Base-by-base conservation (phyloP, 2,888 invertebrate genomes). In the Caenorhabditis uteleia region DNA sequence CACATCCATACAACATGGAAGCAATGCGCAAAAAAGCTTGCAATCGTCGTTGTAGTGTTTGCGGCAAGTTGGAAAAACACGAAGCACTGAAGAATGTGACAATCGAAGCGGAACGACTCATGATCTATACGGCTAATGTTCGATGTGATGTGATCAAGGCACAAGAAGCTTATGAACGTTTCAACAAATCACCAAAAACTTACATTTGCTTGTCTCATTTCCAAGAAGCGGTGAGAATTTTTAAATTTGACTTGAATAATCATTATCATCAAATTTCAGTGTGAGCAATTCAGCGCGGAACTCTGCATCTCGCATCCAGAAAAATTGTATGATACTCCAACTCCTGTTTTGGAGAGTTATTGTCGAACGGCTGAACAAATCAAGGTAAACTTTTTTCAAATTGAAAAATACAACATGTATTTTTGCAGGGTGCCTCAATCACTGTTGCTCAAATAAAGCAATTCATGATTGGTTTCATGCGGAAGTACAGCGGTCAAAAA, bases 1-100 rank as follows among this genome's bases (percentile, higher is more conserved):
- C n/a, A n/a, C n/a, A n/a, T n/a, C n/a, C n/a, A n/a, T n/a, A n/a
- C n/a, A n/a, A n/a, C n/a, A 7, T 10, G 31, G 12, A 31, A 10
- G 25, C 33, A 20, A 31, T 20, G 3, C 34, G 51, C 8, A 47
- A 27, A n/a, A n/a, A n/a, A n/a, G 8, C 40, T 7, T 55, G 55
- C 20, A 56, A 48, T n/a, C 55, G 55, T 23, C 42, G 47, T 4
- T 57, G 60, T 36, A 34, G 29, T 26, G 40, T 54, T 10, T 61
- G 60, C 26, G 7, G 20, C 7, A 8, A 12, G 8, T 5, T 50
- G 33, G 60, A 45, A 12, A 20, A 26, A 12, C 45, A 49, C n/a
- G 29, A 45, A 2, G 20, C 4, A 3, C 16, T 61, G 27, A 61
- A 55, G 23, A 44, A 55, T 16, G 45, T 49, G 10, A 50, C 48